phyloP scores from a whole-genome alignment of 2,113 vertebrate species.

The Geococcyx californianus region DNA sequence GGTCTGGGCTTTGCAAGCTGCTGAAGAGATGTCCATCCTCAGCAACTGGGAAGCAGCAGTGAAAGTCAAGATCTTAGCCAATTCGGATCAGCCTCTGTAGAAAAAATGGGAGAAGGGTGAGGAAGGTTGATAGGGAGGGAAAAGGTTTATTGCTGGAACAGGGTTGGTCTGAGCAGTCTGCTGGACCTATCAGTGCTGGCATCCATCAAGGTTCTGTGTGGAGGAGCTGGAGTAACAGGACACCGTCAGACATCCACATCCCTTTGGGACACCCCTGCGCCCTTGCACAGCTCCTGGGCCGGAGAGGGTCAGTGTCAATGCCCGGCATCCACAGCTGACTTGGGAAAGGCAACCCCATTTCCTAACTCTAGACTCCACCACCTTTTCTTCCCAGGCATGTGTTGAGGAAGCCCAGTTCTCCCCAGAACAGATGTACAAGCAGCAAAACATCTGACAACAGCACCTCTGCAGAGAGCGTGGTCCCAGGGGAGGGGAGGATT shows the following conservation, averaged over 20 bases:
- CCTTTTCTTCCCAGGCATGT: neutral
- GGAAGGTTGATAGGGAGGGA: neutral
- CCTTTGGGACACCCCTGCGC: rapidly evolving
- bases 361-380: neutral
- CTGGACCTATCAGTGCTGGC: neutral
- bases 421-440: neutral
- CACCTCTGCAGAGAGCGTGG: rapidly evolving
- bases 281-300: neutral
- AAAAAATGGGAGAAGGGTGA: neutral
- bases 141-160: neutral
- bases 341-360: neutral
- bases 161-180: neutral
- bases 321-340: neutral
- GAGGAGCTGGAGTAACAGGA: neutral
- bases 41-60: neutral
- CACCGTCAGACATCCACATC: neutral
- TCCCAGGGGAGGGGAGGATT: neutral
- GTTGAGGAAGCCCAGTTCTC: neutral
- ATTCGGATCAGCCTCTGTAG: neutral
- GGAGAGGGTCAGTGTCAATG: rapidly evolving
- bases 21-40: neutral
- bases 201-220: neutral
- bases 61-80: neutral
- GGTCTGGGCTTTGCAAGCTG: neutral
- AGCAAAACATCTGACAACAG: neutral